Percentiles rank a stretch among this genome's conserved stretches.
Evolutionary conservation across 2,888 invertebrate genomes (phyloP).

Genomic region (Heliconius charithonia): DNA sequence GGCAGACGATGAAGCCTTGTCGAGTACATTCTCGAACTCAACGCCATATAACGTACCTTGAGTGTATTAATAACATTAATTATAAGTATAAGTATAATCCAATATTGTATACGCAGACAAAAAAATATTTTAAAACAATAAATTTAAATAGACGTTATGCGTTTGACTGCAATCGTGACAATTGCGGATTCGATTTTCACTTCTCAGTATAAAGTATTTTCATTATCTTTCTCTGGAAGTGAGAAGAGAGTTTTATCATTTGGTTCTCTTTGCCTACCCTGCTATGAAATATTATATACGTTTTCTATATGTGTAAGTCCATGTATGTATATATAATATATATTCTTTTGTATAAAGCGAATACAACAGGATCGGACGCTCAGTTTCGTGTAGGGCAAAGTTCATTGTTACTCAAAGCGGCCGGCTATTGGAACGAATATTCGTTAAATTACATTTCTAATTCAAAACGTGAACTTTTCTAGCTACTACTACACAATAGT

Average conservation of each 20-base stretch:
- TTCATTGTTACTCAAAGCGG: conserved; percentile 4
- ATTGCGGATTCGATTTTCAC: too few relatives aligned
- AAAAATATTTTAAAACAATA: not conserved
- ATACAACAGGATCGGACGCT: not conserved
- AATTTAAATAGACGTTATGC: not conserved
- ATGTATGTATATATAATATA: too few relatives aligned
- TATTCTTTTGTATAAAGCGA: too few relatives aligned
- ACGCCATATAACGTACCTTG: not conserved
- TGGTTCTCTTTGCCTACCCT: too few relatives aligned
- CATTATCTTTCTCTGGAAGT: too few relatives aligned
- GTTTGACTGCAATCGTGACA: not conserved
- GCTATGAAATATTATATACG: too few relatives aligned
- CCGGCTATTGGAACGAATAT: conserved; percentile 15
- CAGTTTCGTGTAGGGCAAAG: not conserved
- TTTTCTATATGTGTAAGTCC: too few relatives aligned
- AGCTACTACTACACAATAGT: not conserved
- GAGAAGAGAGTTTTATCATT: too few relatives aligned
- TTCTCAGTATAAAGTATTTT: too few relatives aligned
- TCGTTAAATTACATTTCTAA: conserved; percentile 19
- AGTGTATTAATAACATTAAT: not conserved
- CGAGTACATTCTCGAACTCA: too few relatives aligned
- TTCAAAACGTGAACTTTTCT: not conserved
- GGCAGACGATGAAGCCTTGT: too few relatives aligned
- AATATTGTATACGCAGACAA: not conserved
- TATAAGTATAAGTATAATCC: not conserved